phyloP scores from a whole-genome alignment of 2,113 vertebrate genomes.

The Dromaius novaehollandiae region DNA sequence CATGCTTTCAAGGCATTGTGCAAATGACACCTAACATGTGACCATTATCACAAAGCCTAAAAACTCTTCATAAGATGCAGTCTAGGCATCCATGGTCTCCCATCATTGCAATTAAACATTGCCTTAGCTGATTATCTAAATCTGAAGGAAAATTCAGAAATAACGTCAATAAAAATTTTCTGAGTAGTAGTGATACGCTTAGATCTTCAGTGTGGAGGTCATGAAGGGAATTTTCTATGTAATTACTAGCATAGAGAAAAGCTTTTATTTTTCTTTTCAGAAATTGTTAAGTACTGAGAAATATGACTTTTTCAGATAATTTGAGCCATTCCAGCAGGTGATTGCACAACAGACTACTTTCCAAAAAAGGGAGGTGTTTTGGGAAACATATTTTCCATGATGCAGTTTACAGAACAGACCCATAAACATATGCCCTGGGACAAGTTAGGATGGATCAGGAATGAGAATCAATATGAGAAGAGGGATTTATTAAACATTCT shows the following conservation, averaged over 20 bases:
- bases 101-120: neutral
- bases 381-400: neutral
- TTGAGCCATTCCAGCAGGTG: neutral
- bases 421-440: neutral
- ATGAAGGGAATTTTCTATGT: neutral
- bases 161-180: neutral
- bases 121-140: neutral
- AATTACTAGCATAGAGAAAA: neutral
- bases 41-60: neutral
- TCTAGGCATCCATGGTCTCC: neutral
- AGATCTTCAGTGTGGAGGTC: neutral
- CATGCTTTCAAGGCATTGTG: neutral
- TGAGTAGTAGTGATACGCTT: neutral
- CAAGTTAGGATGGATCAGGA: neutral
- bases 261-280: neutral
- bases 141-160: neutral
- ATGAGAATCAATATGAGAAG: neutral
- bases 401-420: neutral
- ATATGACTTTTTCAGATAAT: neutral
- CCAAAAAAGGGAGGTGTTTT: neutral
- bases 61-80: neutral
- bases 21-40: neutral
- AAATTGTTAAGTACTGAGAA: neutral
- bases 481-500: neutral
- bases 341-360: neutral